phyloP scores from a whole-genome alignment of 2,113 vertebrate species.

The Pycnonotus jocosus region DNA sequence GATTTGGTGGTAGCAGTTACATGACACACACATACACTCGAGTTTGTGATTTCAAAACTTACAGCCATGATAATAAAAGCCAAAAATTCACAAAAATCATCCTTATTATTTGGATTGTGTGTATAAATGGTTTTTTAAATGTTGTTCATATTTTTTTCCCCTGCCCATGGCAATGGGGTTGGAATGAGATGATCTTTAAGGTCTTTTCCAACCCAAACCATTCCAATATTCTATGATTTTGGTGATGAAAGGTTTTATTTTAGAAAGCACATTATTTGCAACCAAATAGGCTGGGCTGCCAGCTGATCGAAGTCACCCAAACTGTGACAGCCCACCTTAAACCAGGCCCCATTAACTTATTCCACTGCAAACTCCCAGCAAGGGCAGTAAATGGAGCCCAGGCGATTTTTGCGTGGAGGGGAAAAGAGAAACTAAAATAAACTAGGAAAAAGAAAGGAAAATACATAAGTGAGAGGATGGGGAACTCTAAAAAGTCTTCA shows the following conservation, averaged over 20 bases:
- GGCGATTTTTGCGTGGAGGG: fast-evolving
- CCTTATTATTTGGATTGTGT: neutral
- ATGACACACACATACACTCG: neutral
- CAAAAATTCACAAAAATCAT: neutral
- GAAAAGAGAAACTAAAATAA: neutral
- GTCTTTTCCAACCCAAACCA: neutral
- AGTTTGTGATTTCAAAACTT: neutral
- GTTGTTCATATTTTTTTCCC: neutral
- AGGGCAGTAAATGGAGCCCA: neutral
- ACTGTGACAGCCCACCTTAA: neutral
- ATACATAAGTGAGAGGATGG: fast-evolving
- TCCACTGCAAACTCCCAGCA: neutral
- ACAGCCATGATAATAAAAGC: neutral
- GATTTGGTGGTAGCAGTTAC: neutral
- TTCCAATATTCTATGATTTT: neutral
- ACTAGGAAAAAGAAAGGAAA: neutral
- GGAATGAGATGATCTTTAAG: neutral
- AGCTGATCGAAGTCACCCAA: neutral
- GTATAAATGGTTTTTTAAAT: neutral
- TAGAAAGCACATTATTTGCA: neutral
- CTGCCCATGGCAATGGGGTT: neutral
- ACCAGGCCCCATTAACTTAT: neutral
- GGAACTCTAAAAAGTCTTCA: neutral
- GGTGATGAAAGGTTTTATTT: neutral
- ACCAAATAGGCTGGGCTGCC: neutral